phyloP scores from a whole-genome alignment of 2,888 invertebrate genomes.

The Microdon myrmicae region DNA sequence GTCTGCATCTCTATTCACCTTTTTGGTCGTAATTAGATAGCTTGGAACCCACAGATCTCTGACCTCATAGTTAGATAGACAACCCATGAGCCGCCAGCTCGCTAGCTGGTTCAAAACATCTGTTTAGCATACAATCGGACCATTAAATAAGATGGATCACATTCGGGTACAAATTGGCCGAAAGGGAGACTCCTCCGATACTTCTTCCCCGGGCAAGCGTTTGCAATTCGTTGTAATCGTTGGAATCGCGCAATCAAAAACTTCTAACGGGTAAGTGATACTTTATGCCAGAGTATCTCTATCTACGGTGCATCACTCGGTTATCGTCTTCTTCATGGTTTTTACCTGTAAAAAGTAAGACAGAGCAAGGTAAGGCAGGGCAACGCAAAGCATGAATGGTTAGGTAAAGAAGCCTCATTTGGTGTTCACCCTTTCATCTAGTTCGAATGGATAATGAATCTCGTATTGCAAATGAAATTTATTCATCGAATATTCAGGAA shows the following conservation, averaged over 20 bases:
- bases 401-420: slow-evolving; percentile 30
- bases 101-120: slow-evolving; percentile 6
- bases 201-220: slow-evolving; percentile 38
- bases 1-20: too few relatives aligned
- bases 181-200: too few relatives aligned
- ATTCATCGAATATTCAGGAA: slow-evolving; percentile 45
- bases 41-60: slow-evolving; percentile 28
- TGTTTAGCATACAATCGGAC: slow-evolving; percentile 55
- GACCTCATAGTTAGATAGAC: slow-evolving; percentile 32
- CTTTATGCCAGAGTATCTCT: not conserved
- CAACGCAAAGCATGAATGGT: slow-evolving; percentile 30
- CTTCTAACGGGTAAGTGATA: not conserved
- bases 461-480: slow-evolving; percentile 35
- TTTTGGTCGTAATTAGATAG: slow-evolving; percentile 16
- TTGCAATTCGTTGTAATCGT: slow-evolving; percentile 36
- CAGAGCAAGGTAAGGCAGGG: too few relatives aligned
- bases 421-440: slow-evolving; percentile 43
- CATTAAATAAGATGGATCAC: slow-evolving; percentile 55
- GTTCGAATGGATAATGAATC: slow-evolving; percentile 40
- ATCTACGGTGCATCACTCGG: slow-evolving; percentile 2
- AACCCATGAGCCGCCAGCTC: slow-evolving; percentile 5
- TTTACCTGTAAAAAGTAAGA: too few relatives aligned
- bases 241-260: slow-evolving; percentile 14
- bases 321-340: slow-evolving; percentile 6
- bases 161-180: slow-evolving; percentile 54